Conservation (phyloP, 2,797 vertebrate genomes). For the Melanogrammus aeglefinus region DNA sequence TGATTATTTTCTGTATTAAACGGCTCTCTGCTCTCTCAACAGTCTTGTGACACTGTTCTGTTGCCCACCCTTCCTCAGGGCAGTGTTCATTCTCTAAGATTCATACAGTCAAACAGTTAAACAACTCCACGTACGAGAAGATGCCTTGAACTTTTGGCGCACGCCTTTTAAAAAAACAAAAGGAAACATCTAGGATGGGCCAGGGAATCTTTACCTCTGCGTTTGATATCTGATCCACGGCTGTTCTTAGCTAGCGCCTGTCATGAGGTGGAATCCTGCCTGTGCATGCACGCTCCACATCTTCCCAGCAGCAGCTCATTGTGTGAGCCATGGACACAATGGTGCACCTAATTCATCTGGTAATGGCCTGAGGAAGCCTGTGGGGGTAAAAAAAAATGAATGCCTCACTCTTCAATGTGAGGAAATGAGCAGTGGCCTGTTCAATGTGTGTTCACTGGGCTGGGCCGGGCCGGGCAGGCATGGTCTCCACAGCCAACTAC, state of each 20-base stretch:
- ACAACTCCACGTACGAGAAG: constrained; percentile 32
- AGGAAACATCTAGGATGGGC: neutral
- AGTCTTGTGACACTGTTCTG: constrained; percentile 60
- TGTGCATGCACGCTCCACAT: constrained; percentile 25
- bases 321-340: constrained; percentile 10
- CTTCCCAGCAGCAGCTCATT: constrained; percentile 16
- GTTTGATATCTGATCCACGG: constrained; percentile 19
- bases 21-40: constrained; percentile 31
- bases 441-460: constrained; percentile 47
- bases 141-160: constrained; percentile 32
- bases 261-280: constrained; percentile 18
- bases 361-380: neutral
- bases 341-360: neutral
- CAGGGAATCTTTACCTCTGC: neutral
- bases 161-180: constrained; percentile 17
- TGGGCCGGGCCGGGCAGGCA: constrained; percentile 42
- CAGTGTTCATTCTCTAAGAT: constrained; percentile 7
- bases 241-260: constrained; percentile 12
- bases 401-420: constrained; percentile 61
- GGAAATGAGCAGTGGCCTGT: constrained; percentile 58
- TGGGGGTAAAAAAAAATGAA: constrained; percentile 42
- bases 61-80: constrained; percentile 30
- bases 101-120: constrained; percentile 15
- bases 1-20: constrained; percentile 54
- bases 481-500: constrained; percentile 61